A percentile compares a stretch with the other conserved stretches of the same genome.
Evolutionary conservation across 2,888 invertebrate species (phyloP).

Genomic region (Cataglyphis livida): DNA sequence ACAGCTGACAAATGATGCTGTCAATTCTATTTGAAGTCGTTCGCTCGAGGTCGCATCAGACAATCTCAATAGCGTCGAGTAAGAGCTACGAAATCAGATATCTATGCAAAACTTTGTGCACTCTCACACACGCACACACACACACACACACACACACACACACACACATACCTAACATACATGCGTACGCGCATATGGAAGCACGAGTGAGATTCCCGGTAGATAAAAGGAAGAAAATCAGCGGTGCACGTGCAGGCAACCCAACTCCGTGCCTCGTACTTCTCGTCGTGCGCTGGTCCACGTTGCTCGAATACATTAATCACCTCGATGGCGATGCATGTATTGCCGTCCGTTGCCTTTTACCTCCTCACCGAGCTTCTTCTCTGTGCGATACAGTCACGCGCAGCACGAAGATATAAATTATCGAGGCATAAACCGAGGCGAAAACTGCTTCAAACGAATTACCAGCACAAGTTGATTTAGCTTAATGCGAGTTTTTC

Average conservation of each 20-base stretch:
- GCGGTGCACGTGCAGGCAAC: slow-evolving; percentile 81
- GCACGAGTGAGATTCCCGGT: slow-evolving; percentile 71
- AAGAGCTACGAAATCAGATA: slow-evolving; percentile 72
- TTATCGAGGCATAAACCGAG: slow-evolving; percentile 16
- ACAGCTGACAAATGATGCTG: slow-evolving; percentile 35
- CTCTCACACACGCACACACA: slow-evolving; percentile 8
- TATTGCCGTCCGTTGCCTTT: slow-evolving; percentile 66
- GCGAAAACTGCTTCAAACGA: slow-evolving; percentile 19
- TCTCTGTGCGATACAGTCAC: slow-evolving; percentile 65
- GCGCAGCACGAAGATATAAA: slow-evolving; percentile 70
- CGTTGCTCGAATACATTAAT: slow-evolving; percentile 83
- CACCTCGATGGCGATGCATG: slow-evolving; percentile 74
- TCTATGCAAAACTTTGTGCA: slow-evolving; percentile 45
- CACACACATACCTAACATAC: slow-evolving; percentile 1
- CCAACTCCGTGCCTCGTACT: slow-evolving; percentile 73
- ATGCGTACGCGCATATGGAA: slow-evolving; percentile 37
- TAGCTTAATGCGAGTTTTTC: not conserved
- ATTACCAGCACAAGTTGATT: not conserved
- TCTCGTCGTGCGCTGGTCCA: slow-evolving; percentile 75
- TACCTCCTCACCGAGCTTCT: slow-evolving; percentile 42
- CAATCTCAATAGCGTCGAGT: slow-evolving; percentile 69
- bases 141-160: not conserved
- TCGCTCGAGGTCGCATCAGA: slow-evolving; percentile 41
- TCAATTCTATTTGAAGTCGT: slow-evolving; percentile 46
- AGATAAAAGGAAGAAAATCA: slow-evolving; percentile 83